Base-by-base conservation (phyloP, 30 jellyfish, hydroid and myxozoan species). In the Hydractinia symbiolongicarpus region DNA sequence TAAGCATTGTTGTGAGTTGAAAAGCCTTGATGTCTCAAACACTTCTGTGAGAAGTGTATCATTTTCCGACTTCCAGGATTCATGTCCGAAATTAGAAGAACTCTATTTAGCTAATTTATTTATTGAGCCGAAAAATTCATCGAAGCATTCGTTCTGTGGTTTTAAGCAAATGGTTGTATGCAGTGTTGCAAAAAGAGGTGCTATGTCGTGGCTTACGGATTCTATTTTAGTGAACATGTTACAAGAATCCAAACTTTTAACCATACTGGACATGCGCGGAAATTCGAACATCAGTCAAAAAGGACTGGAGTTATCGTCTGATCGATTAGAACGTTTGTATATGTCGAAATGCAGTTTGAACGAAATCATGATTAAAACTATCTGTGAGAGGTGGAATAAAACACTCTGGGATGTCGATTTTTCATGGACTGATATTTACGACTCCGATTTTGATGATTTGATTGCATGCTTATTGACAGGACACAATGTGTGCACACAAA, bases 81-180 rank as follows among this genome's bases (percentile, higher is more conserved):
- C 88, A 9, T 87, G 86, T 82, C 90, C 89, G 55, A n/a, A 78
- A 4, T 83, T 87, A 61, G 84, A 81, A 55, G 95, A 81, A 66
- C 77, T 87, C 5, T 87, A 80, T 76, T 75, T 87, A 44, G 83
- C 91, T 54, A 81, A 74, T 50, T 55, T 81, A 50, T 21, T 55
- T 56, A 55, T 87, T 57, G 87, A 72, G 57, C 85, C 73, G 10
- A 77, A 77, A 55, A 54, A 76, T 16, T 53, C 75, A 50, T 8
- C 21, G 72, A 6, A 74, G 6, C 52, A 49, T 6, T 2, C 73
- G 4, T 3, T 3, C 2, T 30, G 11, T 11, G 85, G 85, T 11
- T 77, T 77, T 4, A 76, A 54, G 8, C 19, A 60, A 44, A 53
- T 77, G n/a, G 44, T 30, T 4, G 53, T 50, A 11, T 77, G 85